Conservation (phyloP, 2,797 vertebrate species). For the Crocidura indochinensis region DNA sequence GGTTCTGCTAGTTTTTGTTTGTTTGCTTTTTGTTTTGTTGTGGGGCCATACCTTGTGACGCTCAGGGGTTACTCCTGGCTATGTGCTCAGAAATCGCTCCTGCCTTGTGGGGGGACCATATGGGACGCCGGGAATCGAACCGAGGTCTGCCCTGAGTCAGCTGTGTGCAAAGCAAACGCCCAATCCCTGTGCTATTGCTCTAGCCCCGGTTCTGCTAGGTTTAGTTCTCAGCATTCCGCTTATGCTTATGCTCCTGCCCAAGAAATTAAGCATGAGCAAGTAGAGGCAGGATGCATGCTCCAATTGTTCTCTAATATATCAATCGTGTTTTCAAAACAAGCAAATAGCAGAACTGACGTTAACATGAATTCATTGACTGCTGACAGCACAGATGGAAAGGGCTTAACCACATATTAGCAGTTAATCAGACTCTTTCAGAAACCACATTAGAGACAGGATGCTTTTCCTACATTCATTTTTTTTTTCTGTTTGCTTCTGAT, state of each 20-base stretch:
- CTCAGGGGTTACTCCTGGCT: no score
- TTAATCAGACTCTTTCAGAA: not conserved
- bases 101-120: no score
- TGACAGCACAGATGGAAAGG: not conserved
- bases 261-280: slow-evolving; percentile 50
- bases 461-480: not conserved
- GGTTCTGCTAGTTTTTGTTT: not conserved
- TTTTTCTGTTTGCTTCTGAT: not conserved
- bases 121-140: no score
- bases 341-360: slow-evolving; percentile 22
- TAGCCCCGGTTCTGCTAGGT: not conserved
- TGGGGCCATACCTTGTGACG: no score
- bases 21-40: no score
- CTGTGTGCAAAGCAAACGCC: no score
- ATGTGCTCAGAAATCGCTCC: no score
- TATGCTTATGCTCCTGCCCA: not conserved
- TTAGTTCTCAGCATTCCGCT: not conserved
- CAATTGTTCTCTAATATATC: slow-evolving; percentile 29
- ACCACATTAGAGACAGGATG: fast-evolving
- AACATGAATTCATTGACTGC: slow-evolving; percentile 24
- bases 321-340: slow-evolving; percentile 63
- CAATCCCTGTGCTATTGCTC: no score
- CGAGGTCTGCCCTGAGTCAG: no score
- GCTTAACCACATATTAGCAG: not conserved
- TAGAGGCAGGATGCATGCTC: slow-evolving; percentile 61